Evolutionary conservation across 2,797 vertebrate genomes (phyloP), one percentile per base, ranked within the genome.

Genomic region (Lophius americanus): DNA sequence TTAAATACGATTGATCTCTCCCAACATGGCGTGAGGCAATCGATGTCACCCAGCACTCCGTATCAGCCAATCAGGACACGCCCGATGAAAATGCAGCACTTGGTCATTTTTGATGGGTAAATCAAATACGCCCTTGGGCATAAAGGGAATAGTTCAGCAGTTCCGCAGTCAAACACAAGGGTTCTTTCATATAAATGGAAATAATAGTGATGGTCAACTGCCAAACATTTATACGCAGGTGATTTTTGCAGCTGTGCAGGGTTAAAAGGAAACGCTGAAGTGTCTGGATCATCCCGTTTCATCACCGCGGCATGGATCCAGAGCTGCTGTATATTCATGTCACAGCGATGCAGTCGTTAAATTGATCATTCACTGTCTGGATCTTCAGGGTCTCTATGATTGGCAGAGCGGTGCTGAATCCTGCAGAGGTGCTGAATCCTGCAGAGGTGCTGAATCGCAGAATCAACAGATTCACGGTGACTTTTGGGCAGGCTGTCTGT

Each of bases 1-100:
- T 85, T 43, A 78, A 84, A 76, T 54, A 70, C 76, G 72, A 92
- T 82, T 73, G 64, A 85, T 78, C 85, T 84, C 76, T 82, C 72
- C 23, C 53, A 51, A 60, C 70, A 13, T 46, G 13, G 61, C 76
- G 68, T 23, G 50, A 13, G 35, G 81, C 77, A 58, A 36, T 73
- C 35, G 3, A 13, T 64, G 70, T 77, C 68, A 70, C 49, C 60
- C 44, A 37, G 63, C 66, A 53, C 0, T 35, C 58, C 65, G 38
- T n/a, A 23, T 60, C 70, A 65, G 74, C 73, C 75, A 65, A 51
- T 77, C 66, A 6, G 47, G 51, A 56, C 14, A 0, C 35, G 43
- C 7, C 4, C 5, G 63, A 72, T 68, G 54, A 55, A 73, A 64
- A 64, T 23, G 11, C 51, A 49, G 39, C 60, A 64, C 48, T 73